A percentile compares a stretch with the other conserved stretches of the same genome.
phyloP scores from a whole-genome alignment of 2,797 vertebrate species.

The Onychomys torridus region DNA sequence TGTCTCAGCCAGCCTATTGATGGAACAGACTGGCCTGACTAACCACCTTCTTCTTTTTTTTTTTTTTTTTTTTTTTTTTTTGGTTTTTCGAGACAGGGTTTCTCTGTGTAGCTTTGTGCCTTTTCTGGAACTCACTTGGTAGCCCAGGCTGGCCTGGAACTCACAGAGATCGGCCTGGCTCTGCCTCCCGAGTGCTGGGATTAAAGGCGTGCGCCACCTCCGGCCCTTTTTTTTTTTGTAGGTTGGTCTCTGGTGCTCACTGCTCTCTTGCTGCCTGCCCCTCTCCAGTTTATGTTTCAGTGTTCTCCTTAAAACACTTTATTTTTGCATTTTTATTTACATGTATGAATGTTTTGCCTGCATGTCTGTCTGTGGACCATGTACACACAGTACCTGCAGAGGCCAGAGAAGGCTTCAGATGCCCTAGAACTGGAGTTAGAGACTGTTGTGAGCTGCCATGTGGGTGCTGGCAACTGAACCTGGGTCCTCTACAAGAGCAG shows the following conservation, averaged over 20 bases:
- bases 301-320: not conserved
- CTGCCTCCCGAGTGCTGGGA: too few relatives aligned
- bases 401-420: not conserved
- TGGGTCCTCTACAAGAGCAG: not conserved
- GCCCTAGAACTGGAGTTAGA: not conserved
- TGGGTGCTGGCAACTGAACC: not conserved
- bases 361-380: too few relatives aligned
- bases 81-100: too few relatives aligned
- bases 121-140: too few relatives aligned
- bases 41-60: not conserved
- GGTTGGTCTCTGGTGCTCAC: not conserved
- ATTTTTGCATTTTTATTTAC: not conserved
- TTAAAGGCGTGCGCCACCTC: too few relatives aligned
- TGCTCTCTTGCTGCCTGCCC: not conserved
- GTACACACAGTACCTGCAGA: not conserved
- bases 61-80: too few relatives aligned
- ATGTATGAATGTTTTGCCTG: not conserved
- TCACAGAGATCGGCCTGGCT: too few relatives aligned
- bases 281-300: not conserved
- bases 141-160: too few relatives aligned
- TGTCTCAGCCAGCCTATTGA: not conserved
- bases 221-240: not conserved
- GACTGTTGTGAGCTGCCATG: not conserved
- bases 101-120: too few relatives aligned
- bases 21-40: not conserved